Evolutionary conservation across 2,888 invertebrate genomes (phyloP).

Genomic region (Apoda limacodes): DNA sequence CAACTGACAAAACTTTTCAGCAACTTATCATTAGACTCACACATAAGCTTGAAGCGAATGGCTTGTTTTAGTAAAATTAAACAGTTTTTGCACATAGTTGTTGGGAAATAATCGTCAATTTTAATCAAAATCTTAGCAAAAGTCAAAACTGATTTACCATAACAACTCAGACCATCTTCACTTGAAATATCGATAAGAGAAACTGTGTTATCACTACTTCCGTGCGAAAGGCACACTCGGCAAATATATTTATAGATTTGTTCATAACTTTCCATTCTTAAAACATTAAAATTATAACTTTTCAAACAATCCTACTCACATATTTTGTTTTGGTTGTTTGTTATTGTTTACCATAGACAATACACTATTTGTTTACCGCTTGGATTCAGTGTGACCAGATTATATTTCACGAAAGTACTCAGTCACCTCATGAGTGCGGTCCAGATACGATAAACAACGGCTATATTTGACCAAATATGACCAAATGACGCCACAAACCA

Average conservation of each 20-base stretch:
- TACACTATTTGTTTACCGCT: too few species aligned
- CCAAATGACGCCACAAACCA: too few species aligned
- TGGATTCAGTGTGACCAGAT: too few species aligned
- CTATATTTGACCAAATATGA: too few species aligned
- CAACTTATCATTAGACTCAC: conserved; percentile 37
- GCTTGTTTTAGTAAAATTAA: conserved; percentile 37
- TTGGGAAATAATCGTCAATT: conserved; percentile 36
- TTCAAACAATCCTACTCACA: too few species aligned
- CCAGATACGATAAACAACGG: too few species aligned
- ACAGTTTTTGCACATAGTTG: conserved; percentile 42
- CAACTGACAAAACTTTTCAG: conserved; percentile 23
- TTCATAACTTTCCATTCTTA: conserved; percentile 32
- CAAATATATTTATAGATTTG: conserved; percentile 40
- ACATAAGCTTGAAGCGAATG: conserved; percentile 43
- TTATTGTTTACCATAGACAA: too few species aligned
- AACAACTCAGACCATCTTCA: conserved; percentile 34
- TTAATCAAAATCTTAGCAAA: conserved; percentile 35
- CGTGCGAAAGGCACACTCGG: conserved; percentile 39
- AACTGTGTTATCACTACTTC: conserved; percentile 32
- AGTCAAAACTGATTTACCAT: conserved; percentile 34
- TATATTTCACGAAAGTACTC: too few species aligned
- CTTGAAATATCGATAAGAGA: conserved; percentile 33
- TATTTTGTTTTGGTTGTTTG: too few species aligned
- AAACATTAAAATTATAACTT: too few species aligned
- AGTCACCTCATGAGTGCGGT: too few species aligned